These are phyloP conservation scores for Cephalopachus bancanus DNA, from an alignment of 2,797 vertebrate species.

Conservation along the genomic window DNA sequence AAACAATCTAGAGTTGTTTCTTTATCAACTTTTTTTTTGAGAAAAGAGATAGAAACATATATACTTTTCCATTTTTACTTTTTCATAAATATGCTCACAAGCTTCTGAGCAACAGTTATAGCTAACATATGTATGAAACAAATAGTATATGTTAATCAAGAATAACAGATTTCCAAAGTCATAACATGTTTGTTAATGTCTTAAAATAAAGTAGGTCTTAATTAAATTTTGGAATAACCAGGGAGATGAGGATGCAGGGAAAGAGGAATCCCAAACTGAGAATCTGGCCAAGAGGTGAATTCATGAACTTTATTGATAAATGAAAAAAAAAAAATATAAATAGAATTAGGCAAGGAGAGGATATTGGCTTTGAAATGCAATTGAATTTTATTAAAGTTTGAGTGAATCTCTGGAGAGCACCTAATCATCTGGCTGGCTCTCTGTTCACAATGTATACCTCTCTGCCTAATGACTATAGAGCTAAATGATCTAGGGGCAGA, in stretches of 20 bases:
- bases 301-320: neutral
- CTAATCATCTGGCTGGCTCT: neutral
- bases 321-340: slow-evolving; percentile 51
- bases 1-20: neutral
- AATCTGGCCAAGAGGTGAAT: neutral
- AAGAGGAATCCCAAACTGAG: neutral
- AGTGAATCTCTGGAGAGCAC: neutral
- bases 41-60: neutral
- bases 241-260: neutral
- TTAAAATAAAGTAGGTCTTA: slow-evolving; percentile 46
- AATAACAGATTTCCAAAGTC: slow-evolving; percentile 2
- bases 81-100: slow-evolving; percentile 20
- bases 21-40: neutral
- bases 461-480: neutral
- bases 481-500: neutral
- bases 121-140: slow-evolving; percentile 36
- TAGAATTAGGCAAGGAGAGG: neutral
- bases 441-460: neutral
- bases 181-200: slow-evolving; percentile 24
- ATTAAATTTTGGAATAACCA: slow-evolving; percentile 17
- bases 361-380: neutral
- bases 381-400: neutral
- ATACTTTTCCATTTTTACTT: neutral
- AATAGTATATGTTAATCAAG: neutral
- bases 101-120: neutral